These are phyloP conservation scores for Peromyscus attwateri DNA, from an alignment of 2,797 vertebrate genomes.

Conservation along the genomic window DNA sequence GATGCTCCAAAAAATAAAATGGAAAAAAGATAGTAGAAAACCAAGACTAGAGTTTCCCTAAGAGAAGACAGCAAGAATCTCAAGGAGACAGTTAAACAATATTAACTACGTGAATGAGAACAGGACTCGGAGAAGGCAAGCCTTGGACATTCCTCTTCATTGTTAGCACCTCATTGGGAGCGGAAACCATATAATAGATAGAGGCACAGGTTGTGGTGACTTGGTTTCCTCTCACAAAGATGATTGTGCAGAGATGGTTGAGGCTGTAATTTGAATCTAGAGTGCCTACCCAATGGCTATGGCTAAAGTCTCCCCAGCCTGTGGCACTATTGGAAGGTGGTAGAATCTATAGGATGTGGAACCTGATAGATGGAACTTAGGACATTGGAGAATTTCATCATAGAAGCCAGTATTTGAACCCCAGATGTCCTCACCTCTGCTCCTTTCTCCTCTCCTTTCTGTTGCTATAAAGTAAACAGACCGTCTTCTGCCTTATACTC, in stretches of 20 bases:
- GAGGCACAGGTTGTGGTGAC: neutral
- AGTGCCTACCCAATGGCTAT: too few species aligned
- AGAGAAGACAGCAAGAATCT: neutral
- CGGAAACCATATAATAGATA: neutral
- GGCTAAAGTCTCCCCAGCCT: neutral
- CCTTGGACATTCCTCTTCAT: neutral
- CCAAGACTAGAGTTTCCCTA: neutral
- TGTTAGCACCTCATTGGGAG: neutral
- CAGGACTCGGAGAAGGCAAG: constrained; percentile 13
- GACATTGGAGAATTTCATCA: neutral
- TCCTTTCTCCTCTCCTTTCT: neutral
- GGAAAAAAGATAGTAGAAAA: neutral
- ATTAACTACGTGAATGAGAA: neutral
- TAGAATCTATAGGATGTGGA: neutral
- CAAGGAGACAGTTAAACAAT: neutral
- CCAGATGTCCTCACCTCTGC: neutral
- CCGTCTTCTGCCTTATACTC: neutral
- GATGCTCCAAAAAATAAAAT: neutral
- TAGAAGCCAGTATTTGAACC: neutral
- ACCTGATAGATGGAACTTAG: neutral
- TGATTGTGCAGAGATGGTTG: neutral
- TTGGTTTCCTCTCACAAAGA: neutral
- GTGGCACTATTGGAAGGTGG: neutral
- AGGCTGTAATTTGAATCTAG: too few species aligned
- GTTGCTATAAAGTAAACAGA: neutral